Conservation (phyloP, 2,113 vertebrate genomes). For the Felis chaus region DNA sequence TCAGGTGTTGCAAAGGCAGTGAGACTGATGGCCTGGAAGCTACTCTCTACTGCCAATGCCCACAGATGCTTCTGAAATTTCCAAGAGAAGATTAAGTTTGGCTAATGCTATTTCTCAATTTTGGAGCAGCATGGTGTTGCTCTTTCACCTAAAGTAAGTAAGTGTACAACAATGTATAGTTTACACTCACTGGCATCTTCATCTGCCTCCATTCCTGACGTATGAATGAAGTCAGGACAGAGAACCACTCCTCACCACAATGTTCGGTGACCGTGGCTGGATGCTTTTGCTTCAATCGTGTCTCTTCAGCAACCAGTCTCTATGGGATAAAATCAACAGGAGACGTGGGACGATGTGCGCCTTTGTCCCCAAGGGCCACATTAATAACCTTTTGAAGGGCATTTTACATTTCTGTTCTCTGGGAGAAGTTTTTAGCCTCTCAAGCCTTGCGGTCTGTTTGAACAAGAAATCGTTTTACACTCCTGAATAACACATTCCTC, state of each 20-base stretch:
- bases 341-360: background rate
- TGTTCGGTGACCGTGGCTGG: constrained; percentile 19
- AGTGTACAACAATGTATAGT: background rate
- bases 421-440: background rate
- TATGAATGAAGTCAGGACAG: background rate
- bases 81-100: background rate
- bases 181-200: background rate
- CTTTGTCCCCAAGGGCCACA: background rate
- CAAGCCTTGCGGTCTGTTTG: constrained; percentile 44
- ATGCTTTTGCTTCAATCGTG: background rate
- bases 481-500: constrained; percentile 53
- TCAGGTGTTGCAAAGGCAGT: background rate
- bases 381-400: background rate
- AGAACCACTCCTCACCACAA: background rate
- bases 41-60: background rate
- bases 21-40: background rate
- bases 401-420: constrained; percentile 40
- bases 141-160: background rate
- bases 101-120: background rate
- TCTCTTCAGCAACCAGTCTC: background rate
- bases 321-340: background rate
- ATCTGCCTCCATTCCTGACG: background rate
- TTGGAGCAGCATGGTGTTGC: background rate
- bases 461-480: constrained; percentile 47
- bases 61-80: background rate